These are phyloP conservation scores for Aphaenogaster rudis DNA, from an alignment of 1,140 invertebrate species.

Conservation along the genomic window DNA sequence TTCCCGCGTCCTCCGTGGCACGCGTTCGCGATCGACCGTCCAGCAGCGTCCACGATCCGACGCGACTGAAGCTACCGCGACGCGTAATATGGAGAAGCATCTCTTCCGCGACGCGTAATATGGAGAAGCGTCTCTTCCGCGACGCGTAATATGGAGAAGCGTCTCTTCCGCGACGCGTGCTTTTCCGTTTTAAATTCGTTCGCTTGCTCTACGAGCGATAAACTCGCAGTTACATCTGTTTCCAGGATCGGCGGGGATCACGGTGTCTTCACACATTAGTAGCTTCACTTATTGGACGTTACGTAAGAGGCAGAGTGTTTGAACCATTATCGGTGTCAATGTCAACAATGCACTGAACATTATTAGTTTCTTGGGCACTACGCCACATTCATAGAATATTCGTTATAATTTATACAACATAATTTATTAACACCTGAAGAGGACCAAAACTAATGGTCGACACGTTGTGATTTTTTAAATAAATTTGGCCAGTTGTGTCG, in stretches of 20 bases:
- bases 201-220: neutral
- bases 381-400: too few species aligned
- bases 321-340: constrained; percentile 15
- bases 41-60: neutral
- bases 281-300: constrained; percentile 2
- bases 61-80: constrained; percentile 39
- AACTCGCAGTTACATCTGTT: neutral
- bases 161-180: neutral
- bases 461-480: too few species aligned
- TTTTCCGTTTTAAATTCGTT: neutral
- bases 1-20: constrained; percentile 55
- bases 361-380: too few species aligned
- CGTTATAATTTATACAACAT: too few species aligned
- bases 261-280: neutral
- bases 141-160: neutral
- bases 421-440: too few species aligned
- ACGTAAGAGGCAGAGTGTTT: neutral
- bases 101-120: neutral
- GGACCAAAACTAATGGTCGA: too few species aligned
- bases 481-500: too few species aligned
- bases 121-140: too few species aligned
- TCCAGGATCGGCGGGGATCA: neutral
- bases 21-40: constrained; percentile 11
- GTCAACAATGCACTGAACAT: neutral
- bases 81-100: too few species aligned